phyloP scores from a whole-genome alignment of 2,113 vertebrate genomes.

The Fukomys damarensis region DNA sequence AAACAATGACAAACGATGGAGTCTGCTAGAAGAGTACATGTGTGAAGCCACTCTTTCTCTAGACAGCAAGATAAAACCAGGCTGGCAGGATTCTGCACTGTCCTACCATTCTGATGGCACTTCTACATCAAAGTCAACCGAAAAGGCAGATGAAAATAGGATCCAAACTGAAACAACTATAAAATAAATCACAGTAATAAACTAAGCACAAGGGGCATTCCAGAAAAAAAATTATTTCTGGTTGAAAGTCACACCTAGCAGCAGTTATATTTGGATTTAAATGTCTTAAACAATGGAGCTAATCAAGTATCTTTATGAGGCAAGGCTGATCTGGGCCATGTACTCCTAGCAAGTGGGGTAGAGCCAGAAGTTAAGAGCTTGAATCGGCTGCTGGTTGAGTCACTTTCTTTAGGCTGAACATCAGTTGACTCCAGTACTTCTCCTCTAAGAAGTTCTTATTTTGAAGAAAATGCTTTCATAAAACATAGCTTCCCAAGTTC shows the following conservation, averaged over 20 bases:
- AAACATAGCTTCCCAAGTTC: fast-evolving
- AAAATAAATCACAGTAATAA: not conserved
- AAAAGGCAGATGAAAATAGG: fast-evolving
- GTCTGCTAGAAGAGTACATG: not conserved
- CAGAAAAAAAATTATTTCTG: not conserved
- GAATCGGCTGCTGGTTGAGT: fast-evolving
- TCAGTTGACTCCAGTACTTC: fast-evolving
- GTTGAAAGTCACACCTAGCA: not conserved
- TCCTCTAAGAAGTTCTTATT: not conserved
- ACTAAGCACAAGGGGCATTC: fast-evolving
- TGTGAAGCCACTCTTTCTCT: fast-evolving
- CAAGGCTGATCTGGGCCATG: fast-evolving
- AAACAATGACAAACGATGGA: fast-evolving
- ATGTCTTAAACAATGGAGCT: not conserved
- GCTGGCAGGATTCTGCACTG: fast-evolving
- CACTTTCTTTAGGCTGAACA: not conserved
- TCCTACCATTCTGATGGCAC: not conserved
- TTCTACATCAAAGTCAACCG: not conserved
- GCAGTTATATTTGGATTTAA: not conserved
- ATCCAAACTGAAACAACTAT: fast-evolving
- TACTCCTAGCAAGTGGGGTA: not conserved
- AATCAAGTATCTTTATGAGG: not conserved
- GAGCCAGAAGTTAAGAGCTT: fast-evolving
- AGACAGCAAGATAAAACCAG: fast-evolving
- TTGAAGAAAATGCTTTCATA: not conserved